A percentile compares a stretch with the other conserved stretches of the same genome.
These are phyloP conservation scores for Scaptomyza hsui DNA, from an alignment of 1,140 invertebrate genomes.

Conservation along the genomic window DNA sequence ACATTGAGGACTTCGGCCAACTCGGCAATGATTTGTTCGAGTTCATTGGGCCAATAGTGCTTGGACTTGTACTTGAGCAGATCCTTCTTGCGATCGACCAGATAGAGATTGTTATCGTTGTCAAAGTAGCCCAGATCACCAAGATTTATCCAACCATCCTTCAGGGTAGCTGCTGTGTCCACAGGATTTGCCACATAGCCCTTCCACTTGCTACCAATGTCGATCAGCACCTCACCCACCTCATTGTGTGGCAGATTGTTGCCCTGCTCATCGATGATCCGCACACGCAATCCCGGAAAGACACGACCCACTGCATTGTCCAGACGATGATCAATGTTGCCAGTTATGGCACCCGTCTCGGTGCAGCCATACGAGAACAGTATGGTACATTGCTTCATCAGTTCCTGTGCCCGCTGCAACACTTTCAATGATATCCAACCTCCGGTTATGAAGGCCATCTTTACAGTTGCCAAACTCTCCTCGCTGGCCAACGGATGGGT, in stretches of 20 bases:
- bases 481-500: constrained; percentile 38
- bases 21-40: constrained; percentile 66
- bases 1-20: constrained; percentile 60
- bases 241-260: constrained; percentile 38
- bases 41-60: constrained; percentile 74
- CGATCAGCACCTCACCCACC: constrained; percentile 64
- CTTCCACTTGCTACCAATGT: constrained; percentile 47
- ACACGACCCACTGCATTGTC: constrained; percentile 53
- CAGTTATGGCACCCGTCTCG: constrained; percentile 47
- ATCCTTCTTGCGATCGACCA: constrained; percentile 88
- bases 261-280: constrained; percentile 75
- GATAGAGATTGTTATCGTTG: constrained; percentile 84
- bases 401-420: constrained; percentile 36
- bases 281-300: constrained; percentile 48
- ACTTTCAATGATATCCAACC: constrained; percentile 39
- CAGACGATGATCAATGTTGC: constrained; percentile 35
- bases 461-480: constrained; percentile 31
- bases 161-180: constrained; percentile 53
- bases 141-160: constrained; percentile 86
- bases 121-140: constrained; percentile 88
- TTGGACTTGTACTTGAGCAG: constrained; percentile 83
- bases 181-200: constrained; percentile 59
- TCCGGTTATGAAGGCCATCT: constrained; percentile 35
- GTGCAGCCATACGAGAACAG: constrained; percentile 61
- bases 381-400: constrained; percentile 27